A percentile compares a stretch with the other conserved stretches of the same genome.
These are phyloP conservation scores for Bungarus multicinctus DNA, from an alignment of 2,113 vertebrate species.

Conservation along the genomic window DNA sequence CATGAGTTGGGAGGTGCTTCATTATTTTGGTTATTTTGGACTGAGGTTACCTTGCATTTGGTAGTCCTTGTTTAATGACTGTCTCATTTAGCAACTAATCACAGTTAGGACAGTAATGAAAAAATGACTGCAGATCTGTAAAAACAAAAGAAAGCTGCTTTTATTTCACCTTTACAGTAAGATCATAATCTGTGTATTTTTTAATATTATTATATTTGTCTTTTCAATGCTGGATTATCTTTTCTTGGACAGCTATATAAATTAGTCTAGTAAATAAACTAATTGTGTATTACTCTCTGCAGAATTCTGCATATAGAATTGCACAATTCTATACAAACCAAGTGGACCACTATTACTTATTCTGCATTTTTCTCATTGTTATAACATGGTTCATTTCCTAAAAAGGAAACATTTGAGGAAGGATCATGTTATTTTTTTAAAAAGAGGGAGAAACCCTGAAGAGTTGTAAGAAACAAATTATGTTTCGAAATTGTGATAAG, in stretches of 20 bases:
- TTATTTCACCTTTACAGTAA: not conserved
- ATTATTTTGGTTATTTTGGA: not conserved
- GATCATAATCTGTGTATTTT: not conserved
- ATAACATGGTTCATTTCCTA: not conserved
- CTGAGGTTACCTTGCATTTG: not conserved
- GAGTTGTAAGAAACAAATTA: not conserved
- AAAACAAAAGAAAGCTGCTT: not conserved
- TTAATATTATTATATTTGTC: not conserved
- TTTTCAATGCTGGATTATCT: not conserved
- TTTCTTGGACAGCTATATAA: not conserved
- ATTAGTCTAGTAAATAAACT: not conserved
- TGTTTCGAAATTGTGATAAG: not conserved
- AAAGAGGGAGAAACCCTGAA: not conserved
- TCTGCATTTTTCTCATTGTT: not conserved
- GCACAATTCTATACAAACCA: not conserved
- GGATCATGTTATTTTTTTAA: not conserved
- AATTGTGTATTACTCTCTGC: not conserved
- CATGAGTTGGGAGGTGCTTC: not conserved
- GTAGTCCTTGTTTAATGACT: not conserved
- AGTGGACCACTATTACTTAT: not conserved
- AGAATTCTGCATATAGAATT: not conserved
- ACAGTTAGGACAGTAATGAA: not conserved
- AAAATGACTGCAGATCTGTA: not conserved
- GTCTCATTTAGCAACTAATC: not conserved
- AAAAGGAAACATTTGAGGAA: not conserved